These are phyloP conservation scores for Pantherophis alleghaniensis DNA, from an alignment of 2,797 vertebrate species.

Conservation along the genomic window DNA sequence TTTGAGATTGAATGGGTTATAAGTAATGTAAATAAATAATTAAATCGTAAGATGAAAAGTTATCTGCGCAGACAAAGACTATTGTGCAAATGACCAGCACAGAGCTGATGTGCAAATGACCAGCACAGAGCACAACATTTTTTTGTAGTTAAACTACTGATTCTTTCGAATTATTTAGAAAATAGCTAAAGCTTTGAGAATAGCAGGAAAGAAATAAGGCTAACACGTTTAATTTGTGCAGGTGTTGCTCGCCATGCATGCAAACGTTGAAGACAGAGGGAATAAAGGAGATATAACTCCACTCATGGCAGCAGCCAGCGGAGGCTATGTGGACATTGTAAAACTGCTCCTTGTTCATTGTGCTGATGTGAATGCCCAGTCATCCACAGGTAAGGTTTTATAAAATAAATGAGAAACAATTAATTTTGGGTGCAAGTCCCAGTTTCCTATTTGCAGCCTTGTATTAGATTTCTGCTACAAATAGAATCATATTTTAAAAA, in stretches of 20 bases:
- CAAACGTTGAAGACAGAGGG: constrained; percentile 96
- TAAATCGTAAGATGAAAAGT: not conserved
- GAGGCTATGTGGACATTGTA: constrained; percentile 96
- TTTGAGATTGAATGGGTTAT: not conserved
- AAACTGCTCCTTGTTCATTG: constrained; percentile 95
- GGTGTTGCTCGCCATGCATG: constrained; percentile 98
- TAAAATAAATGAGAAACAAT: not conserved
- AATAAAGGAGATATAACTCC: constrained; percentile 99
- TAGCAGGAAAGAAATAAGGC: not conserved
- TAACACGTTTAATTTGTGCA: constrained; percentile 51
- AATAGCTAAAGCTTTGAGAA: not conserved
- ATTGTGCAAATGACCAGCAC: not conserved
- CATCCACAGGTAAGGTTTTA: constrained; percentile 87
- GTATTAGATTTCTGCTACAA: not conserved
- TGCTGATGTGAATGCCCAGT: constrained; percentile 96
- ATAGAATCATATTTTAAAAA: not conserved
- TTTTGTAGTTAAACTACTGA: not conserved
- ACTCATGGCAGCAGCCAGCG: constrained; percentile 97
- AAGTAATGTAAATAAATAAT: not conserved
- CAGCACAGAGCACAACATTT: not conserved
- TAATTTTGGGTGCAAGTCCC: not conserved
- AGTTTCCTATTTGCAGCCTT: constrained; percentile 17
- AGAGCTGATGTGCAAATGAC: not conserved
- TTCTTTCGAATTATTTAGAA: not conserved
- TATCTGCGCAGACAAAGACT: not conserved